Evolutionary conservation across 2,113 vertebrate species (phyloP).

Genomic region (Argyrosomus japonicus): DNA sequence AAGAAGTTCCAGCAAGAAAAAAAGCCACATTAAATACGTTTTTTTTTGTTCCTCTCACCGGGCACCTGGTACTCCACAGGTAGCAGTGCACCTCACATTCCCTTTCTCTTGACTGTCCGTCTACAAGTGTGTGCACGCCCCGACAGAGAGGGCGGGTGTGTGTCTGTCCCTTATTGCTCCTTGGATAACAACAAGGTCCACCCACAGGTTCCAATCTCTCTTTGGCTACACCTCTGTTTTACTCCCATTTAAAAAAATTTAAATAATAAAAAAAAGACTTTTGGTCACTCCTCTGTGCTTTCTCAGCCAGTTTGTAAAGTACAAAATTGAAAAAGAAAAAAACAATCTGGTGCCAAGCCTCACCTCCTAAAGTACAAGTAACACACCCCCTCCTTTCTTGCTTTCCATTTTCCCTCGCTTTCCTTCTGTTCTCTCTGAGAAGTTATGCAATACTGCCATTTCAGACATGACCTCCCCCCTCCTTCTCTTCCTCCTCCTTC

Average conservation of each 20-base stretch:
- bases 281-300: constrained; percentile 1
- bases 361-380: constrained; percentile 57
- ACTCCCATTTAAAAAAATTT: neutral
- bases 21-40: constrained; percentile 32
- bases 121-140: constrained; percentile 78
- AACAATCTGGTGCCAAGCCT: constrained; percentile 51
- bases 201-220: constrained; percentile 39
- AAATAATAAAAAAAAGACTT: neutral
- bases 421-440: constrained; percentile 57
- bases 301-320: constrained; percentile 14
- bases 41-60: constrained; percentile 26
- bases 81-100: constrained; percentile 63
- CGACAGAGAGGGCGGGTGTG: constrained; percentile 66
- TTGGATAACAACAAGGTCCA: constrained; percentile 65
- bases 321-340: constrained; percentile 10
- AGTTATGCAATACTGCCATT: constrained; percentile 83
- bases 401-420: constrained; percentile 60
- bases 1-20: constrained; percentile 28
- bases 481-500: constrained; percentile 27
- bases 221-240: constrained; percentile 35
- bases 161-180: constrained; percentile 61
- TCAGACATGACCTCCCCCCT: constrained; percentile 62
- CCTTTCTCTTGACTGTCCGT: constrained; percentile 38
- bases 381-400: constrained; percentile 43
- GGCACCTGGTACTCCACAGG: constrained; percentile 61